A percentile compares a stretch with the other conserved stretches of the same genome.
Evolutionary conservation across 2,888 invertebrate genomes (phyloP).

Genomic region (Acronicta alni): DNA sequence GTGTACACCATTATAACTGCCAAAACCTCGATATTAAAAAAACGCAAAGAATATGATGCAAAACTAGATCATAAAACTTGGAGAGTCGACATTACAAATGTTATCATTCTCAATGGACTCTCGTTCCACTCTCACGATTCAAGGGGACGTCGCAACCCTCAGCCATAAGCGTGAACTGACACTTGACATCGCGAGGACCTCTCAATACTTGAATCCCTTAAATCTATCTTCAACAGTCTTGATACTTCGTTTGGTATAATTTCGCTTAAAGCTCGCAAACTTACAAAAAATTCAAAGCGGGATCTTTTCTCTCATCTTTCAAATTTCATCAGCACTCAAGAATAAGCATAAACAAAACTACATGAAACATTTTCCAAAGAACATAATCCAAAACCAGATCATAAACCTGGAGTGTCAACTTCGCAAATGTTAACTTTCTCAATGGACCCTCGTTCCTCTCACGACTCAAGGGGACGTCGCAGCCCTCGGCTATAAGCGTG

Average conservation of each 20-base stretch:
- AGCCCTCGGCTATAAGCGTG: constrained; percentile 24
- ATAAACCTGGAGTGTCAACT: constrained; percentile 45
- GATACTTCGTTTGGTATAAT: constrained; percentile 25
- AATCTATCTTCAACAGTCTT: constrained; percentile 37
- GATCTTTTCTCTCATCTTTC: no score
- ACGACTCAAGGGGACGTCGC: constrained; percentile 54
- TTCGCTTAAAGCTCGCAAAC: no score
- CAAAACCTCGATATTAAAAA: no score
- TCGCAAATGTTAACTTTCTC: constrained; percentile 57
- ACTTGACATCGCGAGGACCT: constrained; percentile 45
- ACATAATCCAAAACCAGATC: constrained; percentile 34
- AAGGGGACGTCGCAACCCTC: constrained; percentile 52
- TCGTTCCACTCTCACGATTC: constrained; percentile 55
- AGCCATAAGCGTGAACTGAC: constrained; percentile 24
- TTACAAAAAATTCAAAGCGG: no score
- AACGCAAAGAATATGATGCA: constrained; percentile 7
- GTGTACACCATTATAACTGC: no score
- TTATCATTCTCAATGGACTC: constrained; percentile 57
- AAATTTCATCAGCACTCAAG: no score
- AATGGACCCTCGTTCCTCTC: constrained; percentile 59
- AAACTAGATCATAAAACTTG: constrained; percentile 41
- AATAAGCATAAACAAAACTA: constrained; percentile 1
- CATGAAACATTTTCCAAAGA: constrained; percentile 14
- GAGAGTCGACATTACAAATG: constrained; percentile 55
- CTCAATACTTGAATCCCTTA: constrained; percentile 11